Base-by-base conservation (phyloP, 2,113 vertebrate genomes). In the Alethe diademata region DNA sequence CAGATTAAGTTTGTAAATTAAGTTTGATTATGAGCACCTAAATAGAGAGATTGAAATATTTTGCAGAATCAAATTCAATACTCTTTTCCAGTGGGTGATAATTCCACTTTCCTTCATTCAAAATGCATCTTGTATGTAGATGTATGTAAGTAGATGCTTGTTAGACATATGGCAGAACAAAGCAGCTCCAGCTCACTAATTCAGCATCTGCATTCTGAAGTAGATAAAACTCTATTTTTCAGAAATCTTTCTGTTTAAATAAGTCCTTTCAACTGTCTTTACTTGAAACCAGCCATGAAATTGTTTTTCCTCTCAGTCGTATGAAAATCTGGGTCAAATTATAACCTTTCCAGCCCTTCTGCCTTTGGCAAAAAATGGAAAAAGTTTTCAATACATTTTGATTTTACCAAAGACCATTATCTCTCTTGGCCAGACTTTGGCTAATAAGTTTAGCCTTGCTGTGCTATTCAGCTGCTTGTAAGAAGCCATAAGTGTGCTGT, bases 251-350 rank as follows among this genome's bases (percentile, higher is more conserved):
- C 53, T 60, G 36, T 42, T 84, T 56, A 67, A 69, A 28, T 47
- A 54, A 65, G 40, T 72, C 15, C 42, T 90, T 90, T 90, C 70
- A 83, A 58, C 45, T 70, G 31, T 47, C 62, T 90, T 90, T 85
- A 23, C 43, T 82, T 92, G 70, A 74, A 92, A 91, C 64, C 56
- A 79, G 38, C 60, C 84, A 65, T 72, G 66, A 90, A 73, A 94
- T 79, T 60, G 33, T 70, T 90, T 94, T 78, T n/a, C 31, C 25
- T 90, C 23, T 40, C 56, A 26, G 6, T 82, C 14, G 56, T 45
- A 8, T 87, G 73, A 74, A 95, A 91, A 85, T 74, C 48, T 87
- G 73, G 57, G 78, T 51, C 35, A 94, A 87, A 87, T 73, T 83
- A 76, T 48, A 78, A 36, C 16, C 17, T 85, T 28, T 73, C 22